Evolutionary conservation across 35 echinoderm and acorn worm genomes (phyloP).

Genomic region (Patiria miniata): DNA sequence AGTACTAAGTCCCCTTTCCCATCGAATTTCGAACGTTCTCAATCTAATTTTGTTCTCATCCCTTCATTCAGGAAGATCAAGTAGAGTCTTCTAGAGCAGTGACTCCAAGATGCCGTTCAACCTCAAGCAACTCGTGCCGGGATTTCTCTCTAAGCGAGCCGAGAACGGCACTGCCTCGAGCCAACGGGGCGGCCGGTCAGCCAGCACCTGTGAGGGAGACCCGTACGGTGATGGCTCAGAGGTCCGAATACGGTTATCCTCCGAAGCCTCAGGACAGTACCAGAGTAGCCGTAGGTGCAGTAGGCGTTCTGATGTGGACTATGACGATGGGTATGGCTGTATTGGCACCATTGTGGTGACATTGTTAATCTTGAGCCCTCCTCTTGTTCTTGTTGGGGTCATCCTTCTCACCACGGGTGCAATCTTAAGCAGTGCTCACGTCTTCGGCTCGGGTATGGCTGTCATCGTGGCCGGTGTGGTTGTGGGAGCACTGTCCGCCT

Average conservation of each 20-base stretch:
- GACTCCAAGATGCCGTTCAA: background rate
- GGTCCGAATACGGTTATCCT: conserved; percentile 9
- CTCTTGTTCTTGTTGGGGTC: conserved; percentile 50
- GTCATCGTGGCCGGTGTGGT: conserved; percentile 55
- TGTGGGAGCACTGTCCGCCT: conserved; percentile 43
- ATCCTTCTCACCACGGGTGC: conserved; percentile 59
- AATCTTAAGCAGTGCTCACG: conserved; percentile 35
- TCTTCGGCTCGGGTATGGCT: conserved; percentile 43
- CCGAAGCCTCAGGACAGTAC: conserved; percentile 3
- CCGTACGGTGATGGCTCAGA: conserved; percentile 1
- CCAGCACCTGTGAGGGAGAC: conserved; percentile 6
- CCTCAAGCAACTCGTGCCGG: background rate
- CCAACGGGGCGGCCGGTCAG: background rate
- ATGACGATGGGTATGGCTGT: conserved; percentile 26
- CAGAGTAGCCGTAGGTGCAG: conserved; percentile 7
- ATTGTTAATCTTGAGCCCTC: conserved; percentile 57
- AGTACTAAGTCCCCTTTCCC: too few species aligned
- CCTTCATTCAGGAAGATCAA: too few species aligned
- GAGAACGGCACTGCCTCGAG: background rate
- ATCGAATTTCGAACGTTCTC: too few species aligned
- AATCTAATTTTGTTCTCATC: too few species aligned
- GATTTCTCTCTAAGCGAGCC: background rate
- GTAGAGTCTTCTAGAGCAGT: background rate
- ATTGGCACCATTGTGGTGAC: conserved; percentile 36
- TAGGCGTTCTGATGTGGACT: background rate